Conservation (phyloP, 2,797 vertebrate genomes). For the Coluber constrictor region DNA sequence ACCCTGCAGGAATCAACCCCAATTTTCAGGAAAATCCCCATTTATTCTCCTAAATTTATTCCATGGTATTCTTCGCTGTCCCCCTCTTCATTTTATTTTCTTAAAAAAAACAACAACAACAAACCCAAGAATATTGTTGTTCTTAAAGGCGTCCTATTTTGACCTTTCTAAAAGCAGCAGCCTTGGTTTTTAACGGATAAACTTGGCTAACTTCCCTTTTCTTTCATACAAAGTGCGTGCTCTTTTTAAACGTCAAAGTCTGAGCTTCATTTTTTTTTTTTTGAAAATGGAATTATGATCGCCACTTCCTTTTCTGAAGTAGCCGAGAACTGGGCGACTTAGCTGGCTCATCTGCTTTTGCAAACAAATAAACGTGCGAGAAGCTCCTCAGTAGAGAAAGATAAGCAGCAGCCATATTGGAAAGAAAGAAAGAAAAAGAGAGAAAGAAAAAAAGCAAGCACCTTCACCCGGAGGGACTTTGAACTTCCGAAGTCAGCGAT, state of each 20-base stretch:
- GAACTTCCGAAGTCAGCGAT: neutral
- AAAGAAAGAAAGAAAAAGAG: neutral
- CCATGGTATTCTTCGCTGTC: neutral
- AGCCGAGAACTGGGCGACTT: neutral
- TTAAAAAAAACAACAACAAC: neutral
- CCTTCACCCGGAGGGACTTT: neutral
- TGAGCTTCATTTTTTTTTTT: neutral
- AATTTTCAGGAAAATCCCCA: neutral
- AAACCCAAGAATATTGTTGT: neutral
- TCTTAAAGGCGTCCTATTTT: neutral
- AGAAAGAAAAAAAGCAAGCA: neutral
- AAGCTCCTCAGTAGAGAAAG: neutral
- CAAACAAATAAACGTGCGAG: neutral
- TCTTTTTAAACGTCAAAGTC: neutral
- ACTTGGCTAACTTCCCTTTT: neutral
- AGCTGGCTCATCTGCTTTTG: neutral
- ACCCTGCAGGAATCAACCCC: neutral
- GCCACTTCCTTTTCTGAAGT: neutral
- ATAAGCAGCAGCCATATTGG: neutral
- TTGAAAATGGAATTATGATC: neutral
- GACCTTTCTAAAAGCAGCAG: neutral
- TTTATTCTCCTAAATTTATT: neutral
- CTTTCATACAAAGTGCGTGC: neutral
- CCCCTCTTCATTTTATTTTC: neutral
- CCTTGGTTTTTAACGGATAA: neutral